phyloP scores from a whole-genome alignment of 1,140 invertebrate species.

The Dreissena rostriformis region DNA sequence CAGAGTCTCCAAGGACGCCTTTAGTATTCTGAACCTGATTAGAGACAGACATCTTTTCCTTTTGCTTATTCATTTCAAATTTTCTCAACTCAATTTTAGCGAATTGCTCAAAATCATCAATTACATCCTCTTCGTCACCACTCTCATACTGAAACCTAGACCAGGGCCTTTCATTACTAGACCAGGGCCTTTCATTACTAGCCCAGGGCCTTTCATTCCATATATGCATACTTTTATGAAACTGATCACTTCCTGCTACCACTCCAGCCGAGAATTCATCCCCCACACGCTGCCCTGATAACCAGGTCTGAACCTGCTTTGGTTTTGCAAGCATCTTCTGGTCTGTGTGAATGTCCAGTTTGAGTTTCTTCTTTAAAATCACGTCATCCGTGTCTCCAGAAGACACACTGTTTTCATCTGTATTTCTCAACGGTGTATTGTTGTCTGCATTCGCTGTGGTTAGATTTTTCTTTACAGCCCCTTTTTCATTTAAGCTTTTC shows the following conservation, averaged over 20 bases:
- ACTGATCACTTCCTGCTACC: background rate
- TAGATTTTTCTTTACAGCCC: background rate
- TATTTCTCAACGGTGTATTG: background rate
- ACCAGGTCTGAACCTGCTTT: background rate
- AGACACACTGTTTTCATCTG: slow-evolving; percentile 1
- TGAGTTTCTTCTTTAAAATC: slow-evolving; percentile 2
- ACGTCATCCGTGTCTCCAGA: background rate
- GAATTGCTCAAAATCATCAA: slow-evolving; percentile 45
- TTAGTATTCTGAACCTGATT: too few relatives aligned
- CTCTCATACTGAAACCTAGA: background rate
- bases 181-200: background rate
- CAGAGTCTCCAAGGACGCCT: too few relatives aligned
- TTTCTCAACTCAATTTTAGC: slow-evolving; percentile 13
- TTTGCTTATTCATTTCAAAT: background rate
- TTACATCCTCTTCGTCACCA: slow-evolving; percentile 32
- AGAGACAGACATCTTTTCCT: too few relatives aligned
- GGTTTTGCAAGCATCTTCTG: background rate
- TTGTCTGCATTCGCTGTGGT: background rate
- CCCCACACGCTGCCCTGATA: background rate
- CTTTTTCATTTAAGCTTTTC: background rate
- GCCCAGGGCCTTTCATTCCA: background rate
- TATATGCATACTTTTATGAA: background rate
- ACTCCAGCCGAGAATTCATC: background rate
- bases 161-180: background rate
- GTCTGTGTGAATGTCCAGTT: background rate